A percentile compares a stretch with the other conserved stretches of the same genome.
Evolutionary conservation across 2,113 vertebrate genomes (phyloP).

Genomic region (Lasiurus borealis): DNA sequence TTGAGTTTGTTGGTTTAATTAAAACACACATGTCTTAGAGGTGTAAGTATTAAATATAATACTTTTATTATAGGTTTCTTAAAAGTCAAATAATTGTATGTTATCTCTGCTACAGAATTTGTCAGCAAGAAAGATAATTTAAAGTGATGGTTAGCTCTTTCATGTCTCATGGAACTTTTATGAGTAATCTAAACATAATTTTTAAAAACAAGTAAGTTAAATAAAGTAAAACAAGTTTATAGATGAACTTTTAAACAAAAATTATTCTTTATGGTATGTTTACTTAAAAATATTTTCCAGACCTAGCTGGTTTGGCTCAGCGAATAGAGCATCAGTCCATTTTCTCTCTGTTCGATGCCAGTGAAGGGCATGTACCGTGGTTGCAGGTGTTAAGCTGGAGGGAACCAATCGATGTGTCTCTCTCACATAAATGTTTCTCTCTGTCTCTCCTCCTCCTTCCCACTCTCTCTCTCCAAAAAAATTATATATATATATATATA

Average conservation of each 20-base stretch:
- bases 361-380: no score
- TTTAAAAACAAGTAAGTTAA: not conserved
- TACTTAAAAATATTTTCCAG: not conserved
- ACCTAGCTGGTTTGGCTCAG: no score
- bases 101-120: not conserved
- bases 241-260: not conserved
- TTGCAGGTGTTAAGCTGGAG: no score
- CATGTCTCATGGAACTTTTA: not conserved
- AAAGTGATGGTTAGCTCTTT: not conserved
- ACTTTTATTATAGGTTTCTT: not conserved
- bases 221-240: not conserved
- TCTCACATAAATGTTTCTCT: no score
- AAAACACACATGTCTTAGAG: not conserved
- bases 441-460: no score
- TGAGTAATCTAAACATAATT: not conserved
- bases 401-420: no score
- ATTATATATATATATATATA: no score
- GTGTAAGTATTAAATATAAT: not conserved
- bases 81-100: not conserved
- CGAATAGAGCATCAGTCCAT: no score
- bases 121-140: not conserved
- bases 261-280: not conserved
- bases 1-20: not conserved
- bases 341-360: no score
- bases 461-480: no score